Conservation (phyloP, 2,113 vertebrate genomes). For the Reinhardtius hippoglossoides region DNA sequence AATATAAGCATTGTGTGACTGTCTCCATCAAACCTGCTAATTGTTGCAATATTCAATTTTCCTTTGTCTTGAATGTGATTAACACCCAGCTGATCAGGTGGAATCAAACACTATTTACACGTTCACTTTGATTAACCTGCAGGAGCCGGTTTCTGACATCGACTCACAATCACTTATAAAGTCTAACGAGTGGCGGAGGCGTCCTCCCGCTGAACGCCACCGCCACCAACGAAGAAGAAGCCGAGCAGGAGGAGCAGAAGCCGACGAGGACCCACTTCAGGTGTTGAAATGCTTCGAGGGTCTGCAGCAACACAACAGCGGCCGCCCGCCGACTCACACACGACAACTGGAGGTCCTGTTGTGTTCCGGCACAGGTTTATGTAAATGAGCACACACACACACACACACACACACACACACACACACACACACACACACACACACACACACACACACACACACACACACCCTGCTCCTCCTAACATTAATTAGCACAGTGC, state of each 20-base stretch:
- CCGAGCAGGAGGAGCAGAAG: background rate
- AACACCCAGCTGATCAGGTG: conserved; percentile 59
- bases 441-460: conserved; percentile 6
- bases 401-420: background rate
- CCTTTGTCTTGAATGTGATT: conserved; percentile 73
- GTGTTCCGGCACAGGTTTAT: conserved; percentile 71
- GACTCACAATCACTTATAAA: conserved; percentile 50
- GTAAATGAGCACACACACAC: conserved; percentile 67
- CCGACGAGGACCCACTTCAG: background rate
- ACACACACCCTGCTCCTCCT: conserved; percentile 48
- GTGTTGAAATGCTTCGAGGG: conserved; percentile 60
- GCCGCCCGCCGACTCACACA: conserved; percentile 20
- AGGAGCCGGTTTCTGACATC: conserved; percentile 21
- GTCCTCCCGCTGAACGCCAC: conserved; percentile 34
- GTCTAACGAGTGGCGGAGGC: conserved; percentile 51
- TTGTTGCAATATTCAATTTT: conserved; percentile 72
- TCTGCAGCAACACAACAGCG: conserved; percentile 48
- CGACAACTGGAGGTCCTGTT: conserved; percentile 41
- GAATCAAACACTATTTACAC: conserved; percentile 60
- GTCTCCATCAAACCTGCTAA: conserved; percentile 72
- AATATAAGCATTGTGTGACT: conserved; percentile 73
- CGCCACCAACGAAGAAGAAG: conserved; percentile 20
- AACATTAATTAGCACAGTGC: conserved; percentile 87
- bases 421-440: conserved; percentile 16
- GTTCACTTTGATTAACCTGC: conserved; percentile 41